Evolutionary conservation across 1,140 invertebrate genomes (phyloP), one percentile per base, ranked within the genome.

Genomic region (Drosophila varians): DNA sequence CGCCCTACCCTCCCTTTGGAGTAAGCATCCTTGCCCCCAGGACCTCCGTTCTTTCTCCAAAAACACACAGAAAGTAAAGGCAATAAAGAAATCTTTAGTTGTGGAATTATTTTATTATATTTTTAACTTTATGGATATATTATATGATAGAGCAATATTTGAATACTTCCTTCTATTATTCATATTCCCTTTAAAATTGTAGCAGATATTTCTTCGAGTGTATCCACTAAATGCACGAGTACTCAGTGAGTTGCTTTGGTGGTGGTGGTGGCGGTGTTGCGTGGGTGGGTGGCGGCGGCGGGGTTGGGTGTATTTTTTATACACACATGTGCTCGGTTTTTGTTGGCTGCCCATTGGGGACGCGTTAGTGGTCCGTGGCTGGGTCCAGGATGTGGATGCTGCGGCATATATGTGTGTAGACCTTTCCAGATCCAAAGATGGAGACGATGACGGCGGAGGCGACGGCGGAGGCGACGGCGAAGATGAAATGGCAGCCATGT

Each of bases 281-380:
- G 54, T 53, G 52, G 34, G 18, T 19, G n/a, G 7, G 34, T 45
- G 43, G 28, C 8, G 54, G 25, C 40, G 38, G 36, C 4, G 43
- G 53, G 55, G 21, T n/a, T n/a, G 42, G 18, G 49, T 53, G 12
- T 47, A 18, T 77, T 83, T 74, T 83, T 77, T 84, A 66, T 82
- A 87, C 61, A 79, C 71, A 76, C 77, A 69, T 66, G 74, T 75
- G 58, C 60, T 61, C 76, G 80, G 70, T 80, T 80, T 84, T 84
- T 84, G 76, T 80, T 76, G 80, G 80, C 80, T 84, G 80, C 58
- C 80, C 80, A 86, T 86, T 87, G 80, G 82, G 80, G 80, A 86
- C 80, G 80, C 80, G 80, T 86, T 86, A 86, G 80, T 86, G 80
- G 80, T 86, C 68, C 80, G 80, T 86, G 78, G 74, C 78, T 45